Evolutionary conservation across 2,113 vertebrate species (phyloP), one percentile per base, ranked within the genome.

Genomic region (Benitochromis conjunctus): DNA sequence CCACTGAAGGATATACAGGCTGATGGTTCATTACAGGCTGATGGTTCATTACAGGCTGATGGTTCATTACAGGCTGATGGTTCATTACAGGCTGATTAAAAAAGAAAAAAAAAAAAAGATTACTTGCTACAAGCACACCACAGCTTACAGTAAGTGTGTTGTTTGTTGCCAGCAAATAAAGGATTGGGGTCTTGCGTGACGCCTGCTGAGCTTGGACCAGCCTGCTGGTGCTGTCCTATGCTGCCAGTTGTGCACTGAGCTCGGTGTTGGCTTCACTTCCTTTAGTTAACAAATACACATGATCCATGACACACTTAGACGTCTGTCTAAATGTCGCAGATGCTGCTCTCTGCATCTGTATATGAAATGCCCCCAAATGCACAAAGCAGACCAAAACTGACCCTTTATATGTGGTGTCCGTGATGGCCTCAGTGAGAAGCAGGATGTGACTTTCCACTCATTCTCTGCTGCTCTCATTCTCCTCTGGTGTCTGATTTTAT

Each of bases 381-480:
- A 18, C 41, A 0, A 2, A 29, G 43, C 24, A 48, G 14, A 29
- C 24, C 9, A 46, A 29, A 48, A 48, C 66, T 6, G 41, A 71
- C 46, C 41, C 41, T 29, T 29, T 48, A 43, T n/a, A n/a, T n/a
- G n/a, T n/a, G n/a, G n/a, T n/a, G n/a, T n/a, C n/a, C n/a, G 21
- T 46, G 21, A 24, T 9, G 41, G 13, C 46, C 41, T 71, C 41
- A 48, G 41, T 11, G 66, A 46, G 21, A 1, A 29, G 21, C 66
- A 74, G 66, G 24, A 29, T 18, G 38, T 10, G 9, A 74, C 66
- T 11, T 4, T 71, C 66, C 41, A 29, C 41, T 48, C 14, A 14
- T 29, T 26, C 29, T 48, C 2, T 0, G 2, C 66, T 74, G 41
- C 0, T 18, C 21, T 71, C 38, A 1, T 16, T 10, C 21, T 29